Base-by-base conservation (phyloP, 2,113 vertebrate genomes). In the Atractosteus spatula region DNA sequence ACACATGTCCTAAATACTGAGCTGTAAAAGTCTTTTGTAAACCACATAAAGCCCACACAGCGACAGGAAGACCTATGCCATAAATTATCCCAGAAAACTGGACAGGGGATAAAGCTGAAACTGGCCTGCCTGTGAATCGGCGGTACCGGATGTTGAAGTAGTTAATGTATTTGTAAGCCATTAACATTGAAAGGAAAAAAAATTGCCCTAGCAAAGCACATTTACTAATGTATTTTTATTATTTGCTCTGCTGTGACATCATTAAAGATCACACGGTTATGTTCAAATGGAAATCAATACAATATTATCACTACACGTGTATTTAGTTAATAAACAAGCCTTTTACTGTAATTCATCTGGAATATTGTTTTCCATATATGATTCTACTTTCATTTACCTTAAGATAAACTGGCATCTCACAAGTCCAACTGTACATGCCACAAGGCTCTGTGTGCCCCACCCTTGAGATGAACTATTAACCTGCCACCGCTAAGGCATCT, bases 391-490 rank as follows among this genome's bases (percentile, higher is more conserved):
- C n/a, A 59, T 13, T 59, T 8, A 51, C 4, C 56, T 59, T 12
- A 12, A 12, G 56, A 11, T 59, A 12, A 11, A 4, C 56, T 59
- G 56, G 11, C n/a, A 14, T 59, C 7, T 59, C 3, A 4, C 14
- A 12, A 13, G 11, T 8, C n/a, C 56, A 59, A 59, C 11, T 59
- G n/a, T 14, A 59, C 56, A 14, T 59, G 11, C n/a, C n/a, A n/a
- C n/a, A n/a, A 3, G n/a, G 11, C n/a, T 59, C 11, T 12, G 4
- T 12, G 4, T 8, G n/a, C n/a, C n/a, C 56, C 7, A 12, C 56
- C 56, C 56, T n/a, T 14, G 56, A 12, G 56, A n/a, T 59, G 56
- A 59, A 59, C 56, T 59, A n/a, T 59, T 59, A 59, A 59, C 56
- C 56, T 13, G 8, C 11, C 7, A 59, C 7, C 13, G 56, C 56